phyloP scores from a whole-genome alignment of 2,888 invertebrate species.

The Ephialtes manifestator region DNA sequence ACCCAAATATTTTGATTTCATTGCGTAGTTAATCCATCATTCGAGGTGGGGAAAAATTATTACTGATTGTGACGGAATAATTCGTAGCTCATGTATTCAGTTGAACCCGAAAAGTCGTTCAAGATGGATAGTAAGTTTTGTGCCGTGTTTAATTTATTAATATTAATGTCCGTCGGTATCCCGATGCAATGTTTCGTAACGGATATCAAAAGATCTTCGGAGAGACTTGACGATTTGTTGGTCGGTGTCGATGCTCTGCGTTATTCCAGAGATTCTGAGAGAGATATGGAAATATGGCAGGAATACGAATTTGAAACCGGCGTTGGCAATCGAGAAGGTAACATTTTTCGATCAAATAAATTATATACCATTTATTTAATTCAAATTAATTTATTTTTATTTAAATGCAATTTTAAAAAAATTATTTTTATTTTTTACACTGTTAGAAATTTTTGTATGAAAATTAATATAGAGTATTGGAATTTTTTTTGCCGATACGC shows the following conservation, averaged over 20 bases:
- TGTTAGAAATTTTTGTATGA: too few species aligned
- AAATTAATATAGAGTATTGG: too few species aligned
- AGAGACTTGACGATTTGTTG: conserved; percentile 61
- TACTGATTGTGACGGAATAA: background rate
- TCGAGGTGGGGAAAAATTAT: background rate
- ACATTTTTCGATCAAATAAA: conserved; percentile 43
- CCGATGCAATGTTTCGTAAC: conserved; percentile 43
- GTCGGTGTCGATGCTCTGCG: conserved; percentile 40
- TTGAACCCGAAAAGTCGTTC: conserved; percentile 14
- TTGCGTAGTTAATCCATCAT: background rate
- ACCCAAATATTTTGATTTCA: conserved; percentile 39
- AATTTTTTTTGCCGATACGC: too few species aligned
- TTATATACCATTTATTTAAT: background rate
- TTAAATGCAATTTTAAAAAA: background rate
- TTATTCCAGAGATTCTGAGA: conserved; percentile 59
- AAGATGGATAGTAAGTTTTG: conserved; percentile 40
- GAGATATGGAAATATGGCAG: conserved; percentile 78
- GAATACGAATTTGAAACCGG: conserved; percentile 82
- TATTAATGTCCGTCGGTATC: conserved; percentile 44
- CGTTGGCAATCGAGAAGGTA: conserved; percentile 85
- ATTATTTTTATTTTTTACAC: too few species aligned
- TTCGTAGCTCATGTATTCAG: background rate
- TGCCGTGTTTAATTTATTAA: conserved; percentile 45
- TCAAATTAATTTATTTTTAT: background rate
- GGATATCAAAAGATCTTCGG: conserved; percentile 53